phyloP scores from a whole-genome alignment of 2,888 invertebrate genomes.

The Sycophila texana region DNA sequence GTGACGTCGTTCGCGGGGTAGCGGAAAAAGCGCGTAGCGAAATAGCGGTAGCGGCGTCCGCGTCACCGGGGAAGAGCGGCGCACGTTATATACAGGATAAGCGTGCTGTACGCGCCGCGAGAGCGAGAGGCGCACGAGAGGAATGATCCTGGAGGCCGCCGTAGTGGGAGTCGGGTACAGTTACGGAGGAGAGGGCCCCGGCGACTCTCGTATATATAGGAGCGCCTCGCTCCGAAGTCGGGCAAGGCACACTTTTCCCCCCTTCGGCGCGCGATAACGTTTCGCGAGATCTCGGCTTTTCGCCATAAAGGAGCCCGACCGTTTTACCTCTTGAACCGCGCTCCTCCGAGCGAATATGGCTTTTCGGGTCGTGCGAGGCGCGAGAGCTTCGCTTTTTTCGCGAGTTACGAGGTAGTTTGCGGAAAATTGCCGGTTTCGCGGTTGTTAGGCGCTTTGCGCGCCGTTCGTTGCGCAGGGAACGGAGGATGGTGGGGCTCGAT shows the following conservation, averaged over 20 bases:
- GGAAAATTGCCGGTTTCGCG: too few relatives aligned
- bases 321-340: too few relatives aligned
- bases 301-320: neutral
- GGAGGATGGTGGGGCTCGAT: too few relatives aligned
- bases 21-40: constrained; percentile 28
- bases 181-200: constrained; percentile 64
- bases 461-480: too few relatives aligned
- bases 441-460: too few relatives aligned
- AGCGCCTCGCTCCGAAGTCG: constrained; percentile 48
- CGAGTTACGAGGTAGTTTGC: too few relatives aligned
- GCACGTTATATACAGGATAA: too few relatives aligned
- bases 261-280: neutral
- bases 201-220: constrained; percentile 52
- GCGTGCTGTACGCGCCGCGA: neutral
- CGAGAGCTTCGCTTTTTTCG: too few relatives aligned
- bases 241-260: constrained; percentile 53
- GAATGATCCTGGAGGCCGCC: constrained; percentile 9
- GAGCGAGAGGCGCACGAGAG: constrained; percentile 2
- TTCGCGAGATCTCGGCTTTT: neutral
- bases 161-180: constrained; percentile 65
- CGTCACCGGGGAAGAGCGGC: neutral
- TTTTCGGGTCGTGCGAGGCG: too few relatives aligned
- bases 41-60: constrained; percentile 21
- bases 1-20: neutral
- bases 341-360: too few relatives aligned